Base-by-base conservation (phyloP, 2,888 invertebrate species). In the Acanthopleura granulata region DNA sequence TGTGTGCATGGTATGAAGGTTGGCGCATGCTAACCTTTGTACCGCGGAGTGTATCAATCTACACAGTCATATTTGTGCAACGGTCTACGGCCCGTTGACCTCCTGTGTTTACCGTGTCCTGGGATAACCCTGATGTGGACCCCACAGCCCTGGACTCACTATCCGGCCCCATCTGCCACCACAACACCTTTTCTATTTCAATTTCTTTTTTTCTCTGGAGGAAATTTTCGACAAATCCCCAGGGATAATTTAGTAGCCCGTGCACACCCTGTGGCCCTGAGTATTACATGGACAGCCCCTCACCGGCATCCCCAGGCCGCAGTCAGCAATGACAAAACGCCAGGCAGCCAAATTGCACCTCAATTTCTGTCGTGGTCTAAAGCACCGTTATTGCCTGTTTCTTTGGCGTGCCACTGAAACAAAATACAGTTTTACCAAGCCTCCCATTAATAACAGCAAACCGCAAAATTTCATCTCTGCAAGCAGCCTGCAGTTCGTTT, bases 391-490 rank as follows among this genome's bases (percentile, higher is more conserved):
- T 66, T 66, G 66, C 22, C 66, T 27, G 27, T 66, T 18, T 25
- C 27, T 22, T 22, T 25, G 22, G 22, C 66, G 66, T 66, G 66
- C 29, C 66, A 22, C 16, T 25, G 66, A 66, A 66, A 27, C 66
- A 66, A 66, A 66, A 66, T 66, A 66, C 25, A 66, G 66, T 66
- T 66, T 66, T 66, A 66, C 66, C 66, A 66, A 16, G 66, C 16
- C 29, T 6, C 27, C 66, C 66, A 66, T 66, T 66, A 66, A 66
- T 66, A 66, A 66, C 22, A 27, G 66, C 22, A 66, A 66, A 66
- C 66, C 66, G 66, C 66, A 66, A 27, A 66, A 66, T 66, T 27
- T 66, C 66, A 66, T 66, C 66, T 66, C 66, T 22, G 66, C 66
- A 22, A 16, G 66, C 66, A 66, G 27, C 29, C 22, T 66, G 29